Percentiles rank a stretch among this genome's conserved stretches.
phyloP scores from a whole-genome alignment of 2,113 vertebrate species.

The Clupea harengus region DNA sequence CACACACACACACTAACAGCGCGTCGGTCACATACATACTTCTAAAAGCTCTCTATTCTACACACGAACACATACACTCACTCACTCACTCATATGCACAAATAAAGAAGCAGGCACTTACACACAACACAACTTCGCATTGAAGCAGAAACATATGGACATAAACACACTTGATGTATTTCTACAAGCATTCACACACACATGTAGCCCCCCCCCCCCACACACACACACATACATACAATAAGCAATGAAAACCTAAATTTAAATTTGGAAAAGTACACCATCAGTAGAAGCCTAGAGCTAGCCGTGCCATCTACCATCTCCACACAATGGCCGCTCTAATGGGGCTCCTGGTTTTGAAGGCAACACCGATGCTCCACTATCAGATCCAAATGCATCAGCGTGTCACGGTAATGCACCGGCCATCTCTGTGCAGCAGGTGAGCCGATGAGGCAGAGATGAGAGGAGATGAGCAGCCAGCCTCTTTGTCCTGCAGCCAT shows the following conservation, averaged over 20 bases:
- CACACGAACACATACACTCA: too few species aligned
- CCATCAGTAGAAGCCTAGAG: background rate
- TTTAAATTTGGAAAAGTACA: background rate
- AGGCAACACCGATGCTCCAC: background rate
- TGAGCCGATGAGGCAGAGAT: background rate
- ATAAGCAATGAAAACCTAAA: background rate
- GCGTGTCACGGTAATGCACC: background rate
- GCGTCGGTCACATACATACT: too few species aligned
- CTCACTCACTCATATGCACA: background rate
- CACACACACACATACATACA: background rate
- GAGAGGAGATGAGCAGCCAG: background rate
- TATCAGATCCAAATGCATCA: constrained; percentile 6
- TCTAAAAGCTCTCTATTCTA: too few species aligned
- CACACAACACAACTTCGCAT: background rate
- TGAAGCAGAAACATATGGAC: too few species aligned
- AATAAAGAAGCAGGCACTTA: background rate
- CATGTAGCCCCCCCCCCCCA: background rate
- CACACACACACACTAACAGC: too few species aligned
- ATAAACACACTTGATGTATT: background rate
- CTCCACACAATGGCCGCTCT: background rate
- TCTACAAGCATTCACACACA: background rate
- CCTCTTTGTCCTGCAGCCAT: constrained; percentile 3
- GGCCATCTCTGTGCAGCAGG: background rate
- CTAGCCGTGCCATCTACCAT: background rate
- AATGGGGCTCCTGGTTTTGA: background rate